Base-by-base conservation (phyloP, 2,797 vertebrate genomes). In the Echiichthys vipera region DNA sequence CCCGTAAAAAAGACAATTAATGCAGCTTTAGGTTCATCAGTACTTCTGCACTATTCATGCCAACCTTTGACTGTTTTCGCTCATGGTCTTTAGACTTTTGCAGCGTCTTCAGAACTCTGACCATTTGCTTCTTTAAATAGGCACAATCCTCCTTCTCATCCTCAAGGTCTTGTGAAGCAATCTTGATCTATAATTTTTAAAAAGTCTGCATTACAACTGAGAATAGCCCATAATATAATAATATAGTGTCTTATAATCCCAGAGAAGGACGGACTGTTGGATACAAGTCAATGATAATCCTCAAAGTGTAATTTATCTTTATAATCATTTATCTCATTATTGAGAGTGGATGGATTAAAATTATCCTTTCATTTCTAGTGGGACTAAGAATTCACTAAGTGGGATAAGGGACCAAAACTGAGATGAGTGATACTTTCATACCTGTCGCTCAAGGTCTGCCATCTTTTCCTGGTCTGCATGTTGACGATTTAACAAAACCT, bases 121-220 rank as follows among this genome's bases (percentile, higher is more conserved):
- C 76, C 70, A 96, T 89, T 55, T 96, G 95, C 39, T 91, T 90
- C 78, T 94, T 95, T 83, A 97, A 91, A 87, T 95, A 94, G 67
- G 93, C 94, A 15, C 84, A 94, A 77, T 96, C 90, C 32, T 94
- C 83, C 76, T 91, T 96, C 83, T 96, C 95, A 54, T 95, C 96
- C 84, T 96, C 94, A 65, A 97, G 94, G 65, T 96, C 95, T 87
- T 90, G 90, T 51, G 93, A 90, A 47, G 91, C 94, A 49, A 91
- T 86, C 80, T 94, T 93, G 73, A 97, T 91, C 96, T 96, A 84
- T 55, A 87, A 80, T 66, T 8, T 47, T 8, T 47, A 36, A 37
- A 68, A 59, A 34, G 29, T 51, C 15, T 11, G 4, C 18, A 49
- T 15, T 64, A 61, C 10, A 69, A 47, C 39, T 5, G 65, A 69